Evolutionary conservation across 2,113 vertebrate genomes (phyloP), one percentile per base, ranked within the genome.

Genomic region (Equus przewalskii): DNA sequence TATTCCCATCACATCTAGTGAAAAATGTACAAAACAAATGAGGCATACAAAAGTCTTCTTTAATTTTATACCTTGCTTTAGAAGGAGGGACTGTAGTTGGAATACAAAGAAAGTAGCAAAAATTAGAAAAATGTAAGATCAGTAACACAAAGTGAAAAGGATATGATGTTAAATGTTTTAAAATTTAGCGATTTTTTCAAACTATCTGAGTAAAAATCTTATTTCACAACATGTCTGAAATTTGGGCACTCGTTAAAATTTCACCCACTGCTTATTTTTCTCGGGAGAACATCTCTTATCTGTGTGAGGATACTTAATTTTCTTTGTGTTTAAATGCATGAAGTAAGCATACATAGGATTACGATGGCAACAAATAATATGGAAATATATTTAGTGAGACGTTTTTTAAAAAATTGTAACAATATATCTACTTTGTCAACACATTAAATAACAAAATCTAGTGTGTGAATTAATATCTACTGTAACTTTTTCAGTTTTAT

Each of bases 71-170:
- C 26, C 21, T 93, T 26, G 19, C 49, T 93, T 94, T 73, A 81
- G 13, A 46, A 92, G n/a, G n/a, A 56, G 60, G 16, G 49, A 56
- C 22, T 60, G 4, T 21, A 70, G 6, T 44, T 70, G 62, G 11
- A 98, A 97, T 95, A 67, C 33, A 94, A 95, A 94, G 14, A 86
- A 93, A 90, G 70, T 51, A 21, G 14, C 84, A 84, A 82, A 88
- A 62, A 18, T 69, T 51, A n/a, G 3, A 56, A 93, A 84, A 62
- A 69, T 87, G 0, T 67, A 78, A 94, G 72, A 60, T 79, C 2
- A 92, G 56, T 8, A 86, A 36, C 18, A 54, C 21, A 64, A 92
- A 51, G 13, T 65, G 26, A 75, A 76, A 92, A 21, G 0, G 0
- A 36, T 46, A 26, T 69, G 0, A 54, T 79, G 44, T 64, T 56